A percentile compares a stretch with the other conserved stretches of the same genome.
Evolutionary conservation across 2,888 invertebrate genomes (phyloP).

Genomic region (Drosophila rubida): DNA sequence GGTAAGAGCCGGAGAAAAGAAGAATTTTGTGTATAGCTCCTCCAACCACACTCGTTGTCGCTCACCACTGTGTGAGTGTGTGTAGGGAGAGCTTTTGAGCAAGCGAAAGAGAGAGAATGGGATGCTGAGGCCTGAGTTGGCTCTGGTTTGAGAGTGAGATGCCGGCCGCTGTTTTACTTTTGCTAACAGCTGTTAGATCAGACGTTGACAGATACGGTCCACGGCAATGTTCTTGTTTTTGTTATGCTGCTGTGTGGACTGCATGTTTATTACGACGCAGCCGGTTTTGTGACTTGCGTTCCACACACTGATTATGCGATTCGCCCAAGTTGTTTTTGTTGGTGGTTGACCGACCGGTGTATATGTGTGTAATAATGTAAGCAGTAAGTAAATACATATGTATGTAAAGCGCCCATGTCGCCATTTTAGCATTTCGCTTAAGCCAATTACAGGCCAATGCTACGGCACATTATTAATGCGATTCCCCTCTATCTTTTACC

Average conservation of each 20-base stretch:
- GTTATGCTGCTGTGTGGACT: conserved; percentile 46
- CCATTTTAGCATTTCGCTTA: conserved; percentile 26
- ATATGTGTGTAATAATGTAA: conserved; percentile 9
- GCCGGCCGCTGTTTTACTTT: conserved; percentile 41
- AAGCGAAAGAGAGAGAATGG: conserved; percentile 30
- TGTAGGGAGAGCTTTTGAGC: conserved; percentile 32
- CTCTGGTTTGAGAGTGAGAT: conserved; percentile 17
- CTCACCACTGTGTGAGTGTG: conserved; percentile 14
- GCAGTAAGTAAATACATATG: conserved; percentile 3
- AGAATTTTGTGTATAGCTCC: conserved; percentile 47
- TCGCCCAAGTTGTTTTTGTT: conserved; percentile 26
- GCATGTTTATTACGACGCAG: conserved; percentile 47
- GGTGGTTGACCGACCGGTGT: conserved; percentile 48
- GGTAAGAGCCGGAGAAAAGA: conserved; percentile 32
- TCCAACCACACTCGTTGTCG: conserved; percentile 11
- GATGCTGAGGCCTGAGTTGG: conserved; percentile 32
- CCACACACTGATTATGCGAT: conserved; percentile 38
- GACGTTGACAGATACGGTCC: conserved; percentile 47
- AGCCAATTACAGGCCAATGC: conserved; percentile 39
- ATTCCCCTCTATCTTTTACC: background rate
- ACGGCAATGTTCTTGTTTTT: conserved; percentile 9
- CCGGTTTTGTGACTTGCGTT: conserved; percentile 55
- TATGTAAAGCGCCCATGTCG: conserved; percentile 9
- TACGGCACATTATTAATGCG: background rate
- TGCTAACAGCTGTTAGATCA: conserved; percentile 71